Evolutionary conservation across 2,888 invertebrate genomes (phyloP).

Genomic region (Ceraclea dissimilis): DNA sequence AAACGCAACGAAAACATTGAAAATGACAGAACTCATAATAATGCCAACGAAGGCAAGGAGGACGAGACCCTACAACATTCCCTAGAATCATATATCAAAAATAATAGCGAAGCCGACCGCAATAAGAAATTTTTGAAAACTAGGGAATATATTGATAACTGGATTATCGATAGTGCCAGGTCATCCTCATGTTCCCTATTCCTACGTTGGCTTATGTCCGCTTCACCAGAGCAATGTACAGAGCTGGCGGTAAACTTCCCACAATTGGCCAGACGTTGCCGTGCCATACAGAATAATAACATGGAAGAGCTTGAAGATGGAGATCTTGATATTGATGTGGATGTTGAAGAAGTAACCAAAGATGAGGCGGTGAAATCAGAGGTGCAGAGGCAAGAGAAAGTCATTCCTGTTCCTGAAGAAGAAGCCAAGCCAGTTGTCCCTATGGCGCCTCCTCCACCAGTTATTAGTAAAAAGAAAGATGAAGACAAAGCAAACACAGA

Average conservation of each 20-base stretch:
- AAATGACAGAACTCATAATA: not conserved
- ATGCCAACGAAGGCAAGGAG: slow-evolving; percentile 35
- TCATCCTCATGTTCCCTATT: not conserved
- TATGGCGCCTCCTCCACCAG: not conserved
- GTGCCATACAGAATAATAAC: not conserved
- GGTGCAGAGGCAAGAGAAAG: too few relatives aligned
- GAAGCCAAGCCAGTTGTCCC: not conserved
- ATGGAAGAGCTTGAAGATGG: not conserved
- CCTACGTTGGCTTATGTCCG: not conserved
- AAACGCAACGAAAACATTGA: not conserved
- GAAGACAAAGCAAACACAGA: not conserved
- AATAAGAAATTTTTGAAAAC: slow-evolving; percentile 26
- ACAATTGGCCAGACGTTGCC: not conserved
- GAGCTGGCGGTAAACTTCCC: not conserved
- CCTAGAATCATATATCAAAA: slow-evolving; percentile 15
- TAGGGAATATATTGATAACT: slow-evolving; percentile 27
- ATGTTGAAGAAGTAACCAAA: not conserved
- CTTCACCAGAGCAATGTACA: not conserved
- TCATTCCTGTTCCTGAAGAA: too few relatives aligned
- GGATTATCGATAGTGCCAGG: slow-evolving; percentile 32
- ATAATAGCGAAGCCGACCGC: slow-evolving; percentile 9
- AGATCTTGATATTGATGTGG: not conserved
- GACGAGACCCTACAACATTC: slow-evolving; percentile 24
- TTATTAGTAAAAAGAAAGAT: not conserved
- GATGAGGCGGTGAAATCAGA: not conserved